phyloP scores from a whole-genome alignment of 2,113 vertebrate species.

The Lagenorhynchus albirostris region DNA sequence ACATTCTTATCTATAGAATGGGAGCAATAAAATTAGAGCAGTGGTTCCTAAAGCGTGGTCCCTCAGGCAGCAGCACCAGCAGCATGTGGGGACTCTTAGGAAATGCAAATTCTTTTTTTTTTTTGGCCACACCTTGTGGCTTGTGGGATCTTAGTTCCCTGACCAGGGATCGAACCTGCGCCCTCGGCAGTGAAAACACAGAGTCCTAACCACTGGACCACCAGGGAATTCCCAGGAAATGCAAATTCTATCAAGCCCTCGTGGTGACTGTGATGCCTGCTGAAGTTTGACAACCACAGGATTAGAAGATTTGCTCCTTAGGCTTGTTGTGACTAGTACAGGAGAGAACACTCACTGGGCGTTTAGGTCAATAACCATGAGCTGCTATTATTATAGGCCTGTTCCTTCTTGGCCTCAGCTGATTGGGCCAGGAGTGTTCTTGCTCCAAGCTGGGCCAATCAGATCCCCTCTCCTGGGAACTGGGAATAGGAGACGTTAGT shows the following conservation, averaged over 20 bases:
- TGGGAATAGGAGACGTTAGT: background rate
- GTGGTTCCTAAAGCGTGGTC: background rate
- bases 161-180: no score
- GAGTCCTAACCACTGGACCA: no score
- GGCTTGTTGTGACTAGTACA: background rate
- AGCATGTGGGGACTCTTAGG: background rate
- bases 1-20: background rate
- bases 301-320: background rate
- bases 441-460: background rate
- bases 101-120: background rate
- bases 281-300: background rate
- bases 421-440: background rate
- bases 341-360: background rate
- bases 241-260: no score
- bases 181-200: no score
- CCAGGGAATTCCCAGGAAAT: background rate
- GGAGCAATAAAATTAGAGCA: background rate
- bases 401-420: background rate
- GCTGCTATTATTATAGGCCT: background rate
- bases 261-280: rapidly evolving
- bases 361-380: background rate
- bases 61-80: no score
- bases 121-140: no score
- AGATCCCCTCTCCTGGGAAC: background rate
- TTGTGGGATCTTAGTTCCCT: no score